Evolutionary conservation across 1,140 invertebrate species (phyloP).

Genomic region (Spodoptera frugiperda): DNA sequence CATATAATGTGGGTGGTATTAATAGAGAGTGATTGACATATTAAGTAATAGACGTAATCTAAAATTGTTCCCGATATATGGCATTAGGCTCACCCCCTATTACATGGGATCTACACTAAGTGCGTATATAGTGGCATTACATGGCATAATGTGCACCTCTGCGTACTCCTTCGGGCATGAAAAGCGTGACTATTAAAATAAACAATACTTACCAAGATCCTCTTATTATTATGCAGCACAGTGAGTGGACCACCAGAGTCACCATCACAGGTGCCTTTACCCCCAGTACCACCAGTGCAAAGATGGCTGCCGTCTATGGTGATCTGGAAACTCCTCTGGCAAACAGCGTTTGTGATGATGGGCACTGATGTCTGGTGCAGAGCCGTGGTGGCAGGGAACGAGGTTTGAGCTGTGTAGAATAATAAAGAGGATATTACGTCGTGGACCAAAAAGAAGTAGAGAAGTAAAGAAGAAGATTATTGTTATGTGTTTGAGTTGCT

Average conservation of each 20-base stretch:
- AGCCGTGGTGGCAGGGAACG: conserved; percentile 62
- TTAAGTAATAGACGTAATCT: too few relatives aligned
- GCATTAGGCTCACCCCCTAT: too few relatives aligned
- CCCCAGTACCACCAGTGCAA: conserved; percentile 63
- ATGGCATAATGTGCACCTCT: too few relatives aligned
- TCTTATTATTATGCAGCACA: conserved; percentile 59
- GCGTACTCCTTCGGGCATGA: too few relatives aligned
- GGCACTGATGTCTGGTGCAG: conserved; percentile 64
- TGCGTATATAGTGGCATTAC: too few relatives aligned
- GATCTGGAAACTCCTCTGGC: conserved; percentile 66
- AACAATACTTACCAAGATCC: conserved; percentile 65
- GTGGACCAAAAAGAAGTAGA: background rate
- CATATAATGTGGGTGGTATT: too few relatives aligned
- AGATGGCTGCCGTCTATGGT: conserved; percentile 64
- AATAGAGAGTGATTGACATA: too few relatives aligned
- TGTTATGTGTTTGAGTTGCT: too few relatives aligned
- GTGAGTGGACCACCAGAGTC: conserved; percentile 73
- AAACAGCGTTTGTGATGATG: conserved; percentile 67
- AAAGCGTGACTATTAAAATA: too few relatives aligned
- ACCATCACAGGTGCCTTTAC: conserved; percentile 70
- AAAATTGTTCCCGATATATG: too few relatives aligned
- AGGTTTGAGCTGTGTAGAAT: conserved; percentile 65
- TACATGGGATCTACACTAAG: too few relatives aligned
- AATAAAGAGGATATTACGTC: background rate
- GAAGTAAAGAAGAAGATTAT: too few relatives aligned